Conservation (phyloP, 1,140 invertebrate genomes). For the Melanaphis sacchari region DNA sequence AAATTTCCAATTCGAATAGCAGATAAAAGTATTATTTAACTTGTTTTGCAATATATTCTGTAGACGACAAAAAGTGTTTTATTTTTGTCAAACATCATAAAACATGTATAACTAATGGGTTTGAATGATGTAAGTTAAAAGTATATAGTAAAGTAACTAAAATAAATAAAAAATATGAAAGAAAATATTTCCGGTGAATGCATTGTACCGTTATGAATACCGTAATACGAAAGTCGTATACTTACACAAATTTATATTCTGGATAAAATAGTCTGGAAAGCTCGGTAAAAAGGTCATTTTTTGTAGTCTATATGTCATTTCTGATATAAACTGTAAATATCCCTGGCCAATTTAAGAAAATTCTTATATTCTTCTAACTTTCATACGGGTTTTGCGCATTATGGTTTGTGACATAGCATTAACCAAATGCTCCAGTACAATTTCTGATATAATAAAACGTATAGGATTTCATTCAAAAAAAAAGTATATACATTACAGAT, state of each 20-base stretch:
- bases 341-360: neutral
- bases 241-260: neutral
- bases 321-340: neutral
- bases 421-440: neutral
- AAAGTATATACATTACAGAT: neutral
- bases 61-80: neutral
- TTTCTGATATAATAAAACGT: neutral
- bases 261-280: constrained; percentile 4
- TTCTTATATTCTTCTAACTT: neutral
- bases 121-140: neutral
- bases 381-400: neutral
- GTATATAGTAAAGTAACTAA: neutral
- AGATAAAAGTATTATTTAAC: neutral
- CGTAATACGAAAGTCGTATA: neutral
- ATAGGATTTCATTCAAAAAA: neutral
- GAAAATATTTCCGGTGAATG: neutral
- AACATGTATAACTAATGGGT: constrained; percentile 2
- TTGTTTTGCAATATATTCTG: neutral
- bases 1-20: neutral
- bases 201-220: neutral
- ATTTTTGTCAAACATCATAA: neutral
- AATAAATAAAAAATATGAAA: constrained; percentile 34
- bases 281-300: neutral
- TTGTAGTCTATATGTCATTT: neutral
- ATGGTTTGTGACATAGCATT: neutral